Percentiles rank a stretch among this genome's conserved stretches.
Evolutionary conservation across 2,888 invertebrate genomes (phyloP).

Genomic region (Amorpha juglandis): DNA sequence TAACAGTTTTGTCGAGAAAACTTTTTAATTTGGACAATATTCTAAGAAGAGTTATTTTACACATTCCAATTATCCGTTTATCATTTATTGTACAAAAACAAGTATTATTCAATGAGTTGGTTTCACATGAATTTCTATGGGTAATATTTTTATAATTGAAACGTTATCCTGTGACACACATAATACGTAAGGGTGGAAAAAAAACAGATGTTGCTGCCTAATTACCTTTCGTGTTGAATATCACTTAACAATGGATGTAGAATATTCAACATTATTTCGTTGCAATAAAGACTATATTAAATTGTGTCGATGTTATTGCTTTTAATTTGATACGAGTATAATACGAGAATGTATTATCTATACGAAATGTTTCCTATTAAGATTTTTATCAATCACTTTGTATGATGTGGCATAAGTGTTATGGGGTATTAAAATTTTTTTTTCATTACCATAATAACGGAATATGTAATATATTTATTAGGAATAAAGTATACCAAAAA

Average conservation of each 20-base stretch:
- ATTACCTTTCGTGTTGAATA: slow-evolving; percentile 22
- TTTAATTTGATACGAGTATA: slow-evolving; percentile 6
- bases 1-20: no score
- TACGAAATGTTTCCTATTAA: slow-evolving; percentile 13
- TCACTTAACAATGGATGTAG: neutral
- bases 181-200: slow-evolving; percentile 16
- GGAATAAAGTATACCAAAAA: no score
- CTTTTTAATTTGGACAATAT: no score
- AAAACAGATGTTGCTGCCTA: slow-evolving; percentile 24
- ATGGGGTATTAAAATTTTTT: neutral
- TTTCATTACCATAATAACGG: neutral
- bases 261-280: neutral
- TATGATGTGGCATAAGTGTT: neutral
- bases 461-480: no score
- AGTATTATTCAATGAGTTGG: neutral
- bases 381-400: slow-evolving; percentile 16
- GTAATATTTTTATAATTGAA: slow-evolving; percentile 23
- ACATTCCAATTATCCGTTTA: no score
- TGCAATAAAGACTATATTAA: neutral
- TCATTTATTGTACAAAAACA: neutral
- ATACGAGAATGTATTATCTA: slow-evolving; percentile 11
- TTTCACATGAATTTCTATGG: slow-evolving; percentile 5
- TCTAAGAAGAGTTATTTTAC: no score
- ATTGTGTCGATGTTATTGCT: neutral
- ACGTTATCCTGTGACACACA: slow-evolving; percentile 19